Base-by-base conservation (phyloP, 2,113 vertebrate species). In the Ailuropoda melanoleuca region DNA sequence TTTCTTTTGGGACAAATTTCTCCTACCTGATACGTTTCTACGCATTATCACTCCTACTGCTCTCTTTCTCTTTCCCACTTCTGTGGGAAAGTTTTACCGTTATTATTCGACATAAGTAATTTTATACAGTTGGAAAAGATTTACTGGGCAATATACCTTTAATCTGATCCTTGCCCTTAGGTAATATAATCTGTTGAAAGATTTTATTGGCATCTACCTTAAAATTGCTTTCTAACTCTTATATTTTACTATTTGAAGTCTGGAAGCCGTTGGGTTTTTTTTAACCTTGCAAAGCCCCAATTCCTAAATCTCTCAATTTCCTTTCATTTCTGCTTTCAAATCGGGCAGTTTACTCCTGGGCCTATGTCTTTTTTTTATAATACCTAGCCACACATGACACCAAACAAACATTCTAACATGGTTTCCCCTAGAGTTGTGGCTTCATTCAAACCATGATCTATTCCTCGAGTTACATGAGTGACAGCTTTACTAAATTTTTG, bases 101-200 rank as follows among this genome's bases (percentile, higher is more conserved):
- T 94, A 95, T 82, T 97, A 94, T 95, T 92, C 83, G 85, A 94
- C 74, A 55, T 31, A 68, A 93, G 97, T 96, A 94, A 96, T 95
- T 98, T 96, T 64, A 74, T 92, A 90, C 46, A 88, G 91, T 94
- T 97, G 97, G 60, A 95, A 97, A 97, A 97, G 95, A 98, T 97
- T 98, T 97, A 97, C 95, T 84, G 96, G 95, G 91, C 93, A 97
- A 97, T 98, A 96, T 98, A 95, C 34, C 91, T 91, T 97, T 97
- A 97, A 98, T 97, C 90, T 97, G 95, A 94, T 97, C 95, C 68
- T 94, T 96, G 96, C 68, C 68, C 93, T 95, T 94, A 96, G 97
- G 93, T 97, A 96, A 97, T 97, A 95, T 93, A 94, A 98, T 96
- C 93, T 97, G 81, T 93, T 90, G 88, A 94, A 95, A 95, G 88